Percentiles rank a stretch among this genome's conserved stretches.
Conservation (phyloP, 2,888 invertebrate species). For the Eupithecia abbreviata region DNA sequence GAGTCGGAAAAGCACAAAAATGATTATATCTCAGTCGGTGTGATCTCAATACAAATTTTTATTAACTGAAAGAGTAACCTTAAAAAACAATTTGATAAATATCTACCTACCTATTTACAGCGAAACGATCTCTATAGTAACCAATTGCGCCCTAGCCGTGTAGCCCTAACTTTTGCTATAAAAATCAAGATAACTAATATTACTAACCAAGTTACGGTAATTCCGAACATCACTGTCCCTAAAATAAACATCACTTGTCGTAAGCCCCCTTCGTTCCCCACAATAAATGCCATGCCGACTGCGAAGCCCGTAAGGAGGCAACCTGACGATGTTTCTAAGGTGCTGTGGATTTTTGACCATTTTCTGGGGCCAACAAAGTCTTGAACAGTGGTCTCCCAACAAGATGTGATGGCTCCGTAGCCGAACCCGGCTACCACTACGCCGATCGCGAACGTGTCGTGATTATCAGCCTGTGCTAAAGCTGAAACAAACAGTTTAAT, state of each 20-base stretch:
- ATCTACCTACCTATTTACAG: conserved; percentile 12
- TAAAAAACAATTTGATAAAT: conserved; percentile 5
- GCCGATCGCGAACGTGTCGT: conserved; percentile 78
- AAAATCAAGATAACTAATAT: conserved; percentile 64
- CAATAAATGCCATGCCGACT: conserved; percentile 60
- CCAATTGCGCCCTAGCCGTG: conserved; percentile 55
- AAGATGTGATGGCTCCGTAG: conserved; percentile 75
- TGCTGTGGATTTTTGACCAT: conserved; percentile 78
- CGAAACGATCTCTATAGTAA: conserved; percentile 5
- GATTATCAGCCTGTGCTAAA: conserved; percentile 66
- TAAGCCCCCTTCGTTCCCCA: conserved; percentile 61
- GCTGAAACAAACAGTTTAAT: conserved; percentile 57
- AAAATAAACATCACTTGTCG: conserved; percentile 67
- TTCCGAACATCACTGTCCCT: conserved; percentile 59
- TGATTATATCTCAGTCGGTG: background rate
- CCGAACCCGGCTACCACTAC: conserved; percentile 80
- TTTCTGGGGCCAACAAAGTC: conserved; percentile 77
- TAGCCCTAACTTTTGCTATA: conserved; percentile 62
- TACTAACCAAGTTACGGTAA: conserved; percentile 66
- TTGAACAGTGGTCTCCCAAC: conserved; percentile 76
- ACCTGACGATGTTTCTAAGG: conserved; percentile 75
- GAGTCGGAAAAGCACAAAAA: background rate
- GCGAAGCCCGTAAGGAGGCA: conserved; percentile 63
- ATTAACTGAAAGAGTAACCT: background rate
- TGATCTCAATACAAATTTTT: background rate